Conservation (phyloP, 2,113 vertebrate species). For the Pachycephala philippinensis region DNA sequence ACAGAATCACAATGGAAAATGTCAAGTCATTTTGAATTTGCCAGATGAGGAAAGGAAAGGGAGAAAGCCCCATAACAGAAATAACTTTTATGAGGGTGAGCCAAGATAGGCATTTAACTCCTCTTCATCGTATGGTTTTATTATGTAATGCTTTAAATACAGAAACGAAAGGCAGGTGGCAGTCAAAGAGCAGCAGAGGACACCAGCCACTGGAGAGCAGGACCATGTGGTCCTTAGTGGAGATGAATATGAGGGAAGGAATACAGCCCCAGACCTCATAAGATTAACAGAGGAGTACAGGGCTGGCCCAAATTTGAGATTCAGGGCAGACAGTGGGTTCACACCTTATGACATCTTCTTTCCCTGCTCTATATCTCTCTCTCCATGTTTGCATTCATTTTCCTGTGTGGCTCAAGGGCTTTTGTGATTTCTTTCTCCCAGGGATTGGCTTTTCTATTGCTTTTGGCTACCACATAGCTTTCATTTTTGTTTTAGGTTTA, state of each 20-base stretch:
- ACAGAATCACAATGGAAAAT: neutral
- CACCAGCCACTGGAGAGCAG: neutral
- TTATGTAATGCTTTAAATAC: conserved; percentile 42
- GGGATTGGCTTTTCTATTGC: neutral
- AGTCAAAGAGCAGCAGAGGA: conserved; percentile 35
- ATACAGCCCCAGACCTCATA: neutral
- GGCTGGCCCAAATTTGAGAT: neutral
- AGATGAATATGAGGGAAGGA: neutral
- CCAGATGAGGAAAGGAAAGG: neutral
- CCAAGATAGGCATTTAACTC: conserved; percentile 36
- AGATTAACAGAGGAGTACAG: rapidly evolving
- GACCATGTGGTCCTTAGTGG: neutral
- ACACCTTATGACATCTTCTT: neutral
- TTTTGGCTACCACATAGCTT: neutral
- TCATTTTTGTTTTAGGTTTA: neutral
- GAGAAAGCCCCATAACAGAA: conserved; percentile 33
- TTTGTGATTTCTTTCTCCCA: neutral
- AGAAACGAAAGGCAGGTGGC: neutral
- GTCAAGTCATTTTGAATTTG: conserved; percentile 19
- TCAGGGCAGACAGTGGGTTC: neutral
- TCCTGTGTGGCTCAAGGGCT: neutral
- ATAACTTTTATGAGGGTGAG: conserved; percentile 40
- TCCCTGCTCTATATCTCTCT: neutral
- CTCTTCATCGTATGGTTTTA: conserved; percentile 39
- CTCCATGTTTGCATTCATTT: neutral